Percentiles rank a stretch among this genome's conserved stretches.
These are phyloP conservation scores for Helicoverpa armigera DNA, from an alignment of 1,140 invertebrate genomes.

Conservation along the genomic window DNA sequence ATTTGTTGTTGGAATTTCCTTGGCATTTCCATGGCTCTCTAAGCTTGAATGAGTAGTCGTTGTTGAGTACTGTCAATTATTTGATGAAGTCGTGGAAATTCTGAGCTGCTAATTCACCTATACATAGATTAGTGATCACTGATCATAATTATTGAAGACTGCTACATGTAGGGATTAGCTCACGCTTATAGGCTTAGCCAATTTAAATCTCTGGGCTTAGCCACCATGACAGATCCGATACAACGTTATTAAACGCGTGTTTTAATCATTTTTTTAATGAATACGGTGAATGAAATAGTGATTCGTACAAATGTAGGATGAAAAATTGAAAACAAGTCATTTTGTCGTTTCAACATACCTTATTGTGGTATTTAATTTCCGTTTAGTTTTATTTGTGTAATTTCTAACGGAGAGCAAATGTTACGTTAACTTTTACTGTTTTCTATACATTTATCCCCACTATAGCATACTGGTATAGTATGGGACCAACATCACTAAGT, in stretches of 20 bases:
- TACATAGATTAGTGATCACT: background rate
- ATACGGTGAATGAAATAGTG: background rate
- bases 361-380: too few relatives aligned
- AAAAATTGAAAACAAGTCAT: too few relatives aligned
- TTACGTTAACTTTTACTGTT: too few relatives aligned
- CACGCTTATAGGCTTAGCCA: background rate
- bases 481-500: too few relatives aligned
- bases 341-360: too few relatives aligned
- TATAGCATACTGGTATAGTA: too few relatives aligned
- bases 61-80: background rate
- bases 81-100: background rate
- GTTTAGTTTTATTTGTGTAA: too few relatives aligned
- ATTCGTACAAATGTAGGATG: too few relatives aligned
- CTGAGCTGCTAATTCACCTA: background rate
- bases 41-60: background rate
- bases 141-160: background rate
- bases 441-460: too few relatives aligned
- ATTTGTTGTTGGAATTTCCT: too few relatives aligned
- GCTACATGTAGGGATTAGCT: slow-evolving; percentile 4
- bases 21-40: too few relatives aligned
- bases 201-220: background rate
- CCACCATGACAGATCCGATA: background rate
- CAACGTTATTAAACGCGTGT: background rate
- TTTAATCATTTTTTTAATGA: background rate
- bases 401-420: too few relatives aligned